A percentile compares a stretch with the other conserved stretches of the same genome.
phyloP scores from a whole-genome alignment of 37 sponge, comb jelly and placozoan genomes.

The Aplysina aerophoba region DNA sequence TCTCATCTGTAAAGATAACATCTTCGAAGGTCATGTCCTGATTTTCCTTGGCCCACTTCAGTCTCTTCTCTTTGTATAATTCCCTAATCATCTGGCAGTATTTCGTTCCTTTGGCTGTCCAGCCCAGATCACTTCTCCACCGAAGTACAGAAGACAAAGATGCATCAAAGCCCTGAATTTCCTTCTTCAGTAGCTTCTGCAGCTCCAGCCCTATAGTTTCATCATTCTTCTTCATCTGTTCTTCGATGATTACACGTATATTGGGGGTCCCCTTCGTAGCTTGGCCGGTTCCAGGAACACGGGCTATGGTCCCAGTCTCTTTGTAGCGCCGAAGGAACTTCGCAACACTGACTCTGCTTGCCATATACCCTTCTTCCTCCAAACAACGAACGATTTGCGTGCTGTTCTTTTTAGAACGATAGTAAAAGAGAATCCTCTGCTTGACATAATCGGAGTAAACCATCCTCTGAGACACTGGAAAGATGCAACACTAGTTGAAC shows the following conservation, averaged over 20 bases:
- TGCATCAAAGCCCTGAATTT: neutral
- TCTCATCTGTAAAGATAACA: too few relatives aligned
- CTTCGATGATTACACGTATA: neutral
- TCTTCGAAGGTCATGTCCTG: too few relatives aligned
- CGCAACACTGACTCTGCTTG: neutral
- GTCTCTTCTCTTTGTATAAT: slow-evolving; percentile 12
- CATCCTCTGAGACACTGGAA: too few relatives aligned
- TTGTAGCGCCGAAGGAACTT: neutral
- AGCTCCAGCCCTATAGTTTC: slow-evolving; percentile 18
- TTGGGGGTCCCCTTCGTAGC: neutral
- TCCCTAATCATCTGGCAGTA: slow-evolving; percentile 33
- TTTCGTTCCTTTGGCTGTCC: slow-evolving; percentile 10
- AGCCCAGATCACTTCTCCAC: slow-evolving; percentile 16
- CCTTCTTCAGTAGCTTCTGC: slow-evolving; percentile 18
- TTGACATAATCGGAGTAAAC: slow-evolving; percentile 15
- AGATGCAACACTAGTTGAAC: too few relatives aligned
- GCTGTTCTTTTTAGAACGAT: neutral
- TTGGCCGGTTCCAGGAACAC: neutral
- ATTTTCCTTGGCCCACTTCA: slow-evolving; percentile 30
- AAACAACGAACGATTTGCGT: neutral
- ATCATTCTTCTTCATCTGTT: slow-evolving; percentile 12
- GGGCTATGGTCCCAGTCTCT: neutral
- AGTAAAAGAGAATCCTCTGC: slow-evolving; percentile 11
- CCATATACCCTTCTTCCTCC: neutral
- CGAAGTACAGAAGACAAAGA: slow-evolving; percentile 3